Evolutionary conservation across 2,797 vertebrate genomes (phyloP), one percentile per base, ranked within the genome.

Genomic region (Sebastes aleutianus): DNA sequence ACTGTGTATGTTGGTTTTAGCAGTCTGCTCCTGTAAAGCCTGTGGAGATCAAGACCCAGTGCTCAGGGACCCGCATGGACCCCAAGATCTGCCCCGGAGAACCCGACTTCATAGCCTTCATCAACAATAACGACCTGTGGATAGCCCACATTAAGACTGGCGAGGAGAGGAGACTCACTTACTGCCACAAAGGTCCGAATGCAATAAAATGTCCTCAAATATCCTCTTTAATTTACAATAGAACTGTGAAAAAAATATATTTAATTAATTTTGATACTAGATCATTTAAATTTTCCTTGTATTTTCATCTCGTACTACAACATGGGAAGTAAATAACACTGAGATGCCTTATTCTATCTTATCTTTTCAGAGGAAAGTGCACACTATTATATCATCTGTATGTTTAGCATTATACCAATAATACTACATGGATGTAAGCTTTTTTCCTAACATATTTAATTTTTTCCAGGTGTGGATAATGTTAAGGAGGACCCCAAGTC

Each of bases 91-190:
- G 97, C 76, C 97, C 97, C 0, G 98, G 96, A 0, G 96, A 99
- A 85, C 97, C 98, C 0, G 94, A 95, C 86, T 98, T 98, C 91
- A 98, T 99, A 78, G 98, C 98, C 7, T 99, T 99, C 92, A 96
- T 99, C 78, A 99, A 98, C 91, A 99, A 97, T 92, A 99, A 96
- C 0, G 98, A 99, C 91, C 90, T 99, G 80, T 99, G 98, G 98
- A 95, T 99, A 78, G 96, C 96, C 62, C 99, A 96, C 90, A 96
- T 99, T 0, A 96, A 97, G 92, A 97, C 96, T 0, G 96, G 97
- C 31, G 95, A 96, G 80, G 95, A 96, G 67, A 91, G 89, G 76
- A 91, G 95, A 66, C 91, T 96, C 82, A 96, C 95, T 1, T 96
- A 86, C 86, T 96, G 95, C 78, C 95, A 96, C 90, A 96, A 95